These are phyloP conservation scores for Lomographa bimaculata DNA, from an alignment of 2,888 invertebrate genomes.

Conservation along the genomic window DNA sequence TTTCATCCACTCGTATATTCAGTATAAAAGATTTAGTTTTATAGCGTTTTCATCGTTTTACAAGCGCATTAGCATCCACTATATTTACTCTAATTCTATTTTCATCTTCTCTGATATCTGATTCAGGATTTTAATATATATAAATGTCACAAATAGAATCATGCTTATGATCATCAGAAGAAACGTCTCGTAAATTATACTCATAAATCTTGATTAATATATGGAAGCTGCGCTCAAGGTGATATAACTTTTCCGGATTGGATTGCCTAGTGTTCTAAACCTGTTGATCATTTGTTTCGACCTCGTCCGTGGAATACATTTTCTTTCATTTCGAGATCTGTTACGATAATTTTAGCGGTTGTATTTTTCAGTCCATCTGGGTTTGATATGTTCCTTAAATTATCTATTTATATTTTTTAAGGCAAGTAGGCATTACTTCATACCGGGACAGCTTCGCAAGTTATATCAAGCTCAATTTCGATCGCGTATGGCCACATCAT, in stretches of 20 bases:
- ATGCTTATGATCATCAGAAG: conserved; percentile 12
- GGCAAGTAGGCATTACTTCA: too few species aligned
- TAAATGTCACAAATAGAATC: conserved; percentile 11
- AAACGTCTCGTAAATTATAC: conserved; percentile 18
- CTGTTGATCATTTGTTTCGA: conserved; percentile 20
- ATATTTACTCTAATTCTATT: conserved; percentile 1
- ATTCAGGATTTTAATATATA: conserved; percentile 7
- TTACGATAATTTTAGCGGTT: background rate
- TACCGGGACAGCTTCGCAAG: too few species aligned
- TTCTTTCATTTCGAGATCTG: conserved; percentile 9
- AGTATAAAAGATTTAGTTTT: too few species aligned
- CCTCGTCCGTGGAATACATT: conserved; percentile 11
- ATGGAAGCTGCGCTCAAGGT: conserved; percentile 14
- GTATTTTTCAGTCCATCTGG: background rate
- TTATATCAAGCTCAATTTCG: too few species aligned
- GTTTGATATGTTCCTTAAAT: too few species aligned
- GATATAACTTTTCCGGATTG: conserved; percentile 14
- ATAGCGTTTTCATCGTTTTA: too few species aligned
- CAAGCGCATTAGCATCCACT: background rate
- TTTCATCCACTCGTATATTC: too few species aligned
- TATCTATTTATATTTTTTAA: too few species aligned
- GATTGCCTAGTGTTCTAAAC: conserved; percentile 15
- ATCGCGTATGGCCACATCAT: too few species aligned
- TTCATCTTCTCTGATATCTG: conserved; percentile 4
- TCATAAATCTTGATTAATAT: conserved; percentile 20